These are phyloP conservation scores for Drosophila falleni DNA, from an alignment of 2,888 invertebrate species.

Conservation along the genomic window DNA sequence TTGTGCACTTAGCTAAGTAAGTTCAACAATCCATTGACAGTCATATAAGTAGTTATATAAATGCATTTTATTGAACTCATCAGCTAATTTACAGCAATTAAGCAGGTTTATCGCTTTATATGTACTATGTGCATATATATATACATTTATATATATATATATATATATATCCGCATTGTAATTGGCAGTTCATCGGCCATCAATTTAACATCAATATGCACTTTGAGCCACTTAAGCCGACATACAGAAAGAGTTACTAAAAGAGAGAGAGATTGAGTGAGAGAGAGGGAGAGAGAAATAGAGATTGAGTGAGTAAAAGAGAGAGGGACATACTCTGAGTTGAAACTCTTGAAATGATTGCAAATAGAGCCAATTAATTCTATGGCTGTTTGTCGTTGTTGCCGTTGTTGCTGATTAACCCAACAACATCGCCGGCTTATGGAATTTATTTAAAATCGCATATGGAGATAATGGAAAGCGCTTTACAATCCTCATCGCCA, in stretches of 20 bases:
- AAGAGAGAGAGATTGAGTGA: neutral
- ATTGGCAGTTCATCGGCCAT: constrained; percentile 56
- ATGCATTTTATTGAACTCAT: constrained; percentile 38
- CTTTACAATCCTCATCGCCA: constrained; percentile 38
- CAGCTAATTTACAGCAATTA: constrained; percentile 71
- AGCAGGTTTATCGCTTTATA: constrained; percentile 43
- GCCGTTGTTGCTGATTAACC: constrained; percentile 40
- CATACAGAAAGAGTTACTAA: constrained; percentile 1
- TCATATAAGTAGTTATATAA: constrained; percentile 1
- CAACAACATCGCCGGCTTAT: constrained; percentile 38
- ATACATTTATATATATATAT: constrained; percentile 12
- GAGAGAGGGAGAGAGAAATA: neutral
- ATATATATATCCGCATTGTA: constrained; percentile 44
- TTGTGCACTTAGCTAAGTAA: constrained; percentile 7
- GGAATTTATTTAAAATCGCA: constrained; percentile 53
- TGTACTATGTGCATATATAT: neutral
- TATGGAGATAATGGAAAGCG: constrained; percentile 40
- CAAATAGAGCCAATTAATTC: constrained; percentile 70
- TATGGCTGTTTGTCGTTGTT: constrained; percentile 29
- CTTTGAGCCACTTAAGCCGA: constrained; percentile 58
- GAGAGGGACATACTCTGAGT: constrained; percentile 3
- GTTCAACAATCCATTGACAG: constrained; percentile 14
- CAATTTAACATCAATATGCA: constrained; percentile 69
- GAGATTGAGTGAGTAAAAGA: neutral
- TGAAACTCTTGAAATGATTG: constrained; percentile 44